Conservation (phyloP, 2,113 vertebrate species). For the Alces alces region DNA sequence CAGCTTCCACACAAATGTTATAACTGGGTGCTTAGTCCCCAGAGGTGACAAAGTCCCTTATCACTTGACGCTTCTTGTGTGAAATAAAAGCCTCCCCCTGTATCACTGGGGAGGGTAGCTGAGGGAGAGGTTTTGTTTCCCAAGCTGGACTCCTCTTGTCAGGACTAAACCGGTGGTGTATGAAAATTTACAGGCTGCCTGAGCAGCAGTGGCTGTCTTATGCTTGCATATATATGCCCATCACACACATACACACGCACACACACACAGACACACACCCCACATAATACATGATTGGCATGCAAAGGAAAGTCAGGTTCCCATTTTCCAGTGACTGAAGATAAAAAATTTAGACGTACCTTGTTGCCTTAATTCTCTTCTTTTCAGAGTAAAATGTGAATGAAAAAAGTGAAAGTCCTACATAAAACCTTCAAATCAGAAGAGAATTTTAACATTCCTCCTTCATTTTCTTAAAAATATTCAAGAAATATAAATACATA, state of each 20-base stretch:
- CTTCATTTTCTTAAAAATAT: constrained; percentile 49
- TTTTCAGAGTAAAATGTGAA: constrained; percentile 41
- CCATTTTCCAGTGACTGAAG: constrained; percentile 16
- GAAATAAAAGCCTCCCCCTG: rapidly evolving
- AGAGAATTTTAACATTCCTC: constrained; percentile 64
- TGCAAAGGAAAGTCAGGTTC: background rate
- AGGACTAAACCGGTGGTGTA: background rate
- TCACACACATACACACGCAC: background rate
- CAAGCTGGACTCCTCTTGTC: background rate
- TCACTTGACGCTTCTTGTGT: too few species aligned
- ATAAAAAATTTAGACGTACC: constrained; percentile 41
- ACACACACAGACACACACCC: too few species aligned
- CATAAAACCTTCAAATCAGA: constrained; percentile 56
- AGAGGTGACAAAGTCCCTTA: background rate
- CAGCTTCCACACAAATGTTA: background rate
- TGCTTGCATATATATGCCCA: background rate
- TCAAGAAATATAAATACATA: background rate
- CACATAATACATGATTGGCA: background rate
- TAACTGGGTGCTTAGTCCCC: background rate
- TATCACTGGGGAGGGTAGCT: background rate
- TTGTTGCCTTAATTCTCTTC: background rate
- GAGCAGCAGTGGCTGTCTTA: background rate
- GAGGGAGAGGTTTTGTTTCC: background rate
- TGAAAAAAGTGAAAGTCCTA: background rate
- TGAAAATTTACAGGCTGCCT: background rate